Evolutionary conservation across 2,888 invertebrate genomes (phyloP).

Genomic region (Galerucella calmariensis): DNA sequence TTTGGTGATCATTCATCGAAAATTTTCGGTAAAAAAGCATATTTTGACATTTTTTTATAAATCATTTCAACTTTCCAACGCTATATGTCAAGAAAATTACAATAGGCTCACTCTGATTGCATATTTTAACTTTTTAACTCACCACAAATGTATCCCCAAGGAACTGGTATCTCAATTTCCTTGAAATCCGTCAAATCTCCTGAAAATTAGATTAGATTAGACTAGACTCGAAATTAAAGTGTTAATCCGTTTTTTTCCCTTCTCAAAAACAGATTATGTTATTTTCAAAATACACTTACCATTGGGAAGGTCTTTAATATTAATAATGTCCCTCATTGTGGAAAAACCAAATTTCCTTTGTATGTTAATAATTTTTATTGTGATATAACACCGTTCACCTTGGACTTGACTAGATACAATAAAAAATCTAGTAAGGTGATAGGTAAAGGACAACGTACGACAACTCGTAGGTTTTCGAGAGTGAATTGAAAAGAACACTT

Average conservation of each 20-base stretch:
- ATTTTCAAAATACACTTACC: not conserved
- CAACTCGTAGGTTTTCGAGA: not conserved
- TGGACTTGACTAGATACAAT: not conserved
- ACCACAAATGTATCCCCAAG: conserved; percentile 84
- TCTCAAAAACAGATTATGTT: no score
- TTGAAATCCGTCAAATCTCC: conserved; percentile 60
- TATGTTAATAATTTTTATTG: not conserved
- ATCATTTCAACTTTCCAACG: no score
- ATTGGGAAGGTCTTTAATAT: not conserved
- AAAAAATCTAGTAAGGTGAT: not conserved
- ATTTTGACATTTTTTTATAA: no score
- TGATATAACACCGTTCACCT: not conserved
- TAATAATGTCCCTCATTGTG: not conserved
- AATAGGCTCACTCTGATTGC: no score
- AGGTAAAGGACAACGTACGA: not conserved
- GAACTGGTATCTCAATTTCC: conserved; percentile 81
- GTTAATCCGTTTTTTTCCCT: no score
- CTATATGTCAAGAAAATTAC: no score
- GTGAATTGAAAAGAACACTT: not conserved
- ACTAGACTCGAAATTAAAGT: no score
- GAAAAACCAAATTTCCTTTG: not conserved
- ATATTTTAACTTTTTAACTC: conserved; percentile 49
- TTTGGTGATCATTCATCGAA: no score
- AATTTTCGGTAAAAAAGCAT: no score
- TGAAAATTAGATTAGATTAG: conserved; percentile 2